A percentile compares a stretch with the other conserved stretches of the same genome.
These are phyloP conservation scores for Sericinus montela DNA, from an alignment of 2,888 invertebrate species.

Conservation along the genomic window DNA sequence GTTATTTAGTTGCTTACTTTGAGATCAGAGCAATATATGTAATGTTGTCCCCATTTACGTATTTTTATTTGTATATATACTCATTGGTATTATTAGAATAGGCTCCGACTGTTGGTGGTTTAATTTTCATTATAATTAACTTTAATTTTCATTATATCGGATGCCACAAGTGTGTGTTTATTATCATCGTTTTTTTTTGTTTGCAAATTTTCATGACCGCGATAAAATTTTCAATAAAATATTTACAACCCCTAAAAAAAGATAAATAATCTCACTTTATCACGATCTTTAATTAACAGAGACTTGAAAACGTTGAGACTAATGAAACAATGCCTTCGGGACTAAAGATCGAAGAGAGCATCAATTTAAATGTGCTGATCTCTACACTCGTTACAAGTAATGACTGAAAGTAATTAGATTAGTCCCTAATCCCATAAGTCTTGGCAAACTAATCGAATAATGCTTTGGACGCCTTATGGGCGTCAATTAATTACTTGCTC, in stretches of 20 bases:
- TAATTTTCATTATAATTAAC: too few relatives aligned
- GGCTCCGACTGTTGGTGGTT: too few relatives aligned
- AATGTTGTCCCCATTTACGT: too few relatives aligned
- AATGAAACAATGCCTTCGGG: constrained; percentile 32
- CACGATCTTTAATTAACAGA: background rate
- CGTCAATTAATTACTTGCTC: background rate
- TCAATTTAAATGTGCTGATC: constrained; percentile 56
- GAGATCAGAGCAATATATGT: too few relatives aligned
- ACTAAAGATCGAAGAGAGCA: constrained; percentile 38
- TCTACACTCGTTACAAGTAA: constrained; percentile 52
- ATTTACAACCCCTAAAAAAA: background rate
- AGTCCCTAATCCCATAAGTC: constrained; percentile 33
- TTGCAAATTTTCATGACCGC: too few relatives aligned
- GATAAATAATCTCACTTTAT: background rate
- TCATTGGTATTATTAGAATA: too few relatives aligned
- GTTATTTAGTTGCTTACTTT: too few relatives aligned
- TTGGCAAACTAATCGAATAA: constrained; percentile 4
- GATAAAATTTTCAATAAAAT: too few relatives aligned
- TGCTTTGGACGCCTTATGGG: background rate
- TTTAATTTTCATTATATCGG: too few relatives aligned
- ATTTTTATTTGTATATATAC: too few relatives aligned
- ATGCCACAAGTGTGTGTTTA: too few relatives aligned
- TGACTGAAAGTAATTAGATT: constrained; percentile 61
- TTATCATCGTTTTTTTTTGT: too few relatives aligned
- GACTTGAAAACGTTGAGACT: constrained; percentile 1